Evolutionary conservation across 2,888 invertebrate genomes (phyloP), one percentile per base, ranked within the genome.

Genomic region (Lumbricus terrestris): DNA sequence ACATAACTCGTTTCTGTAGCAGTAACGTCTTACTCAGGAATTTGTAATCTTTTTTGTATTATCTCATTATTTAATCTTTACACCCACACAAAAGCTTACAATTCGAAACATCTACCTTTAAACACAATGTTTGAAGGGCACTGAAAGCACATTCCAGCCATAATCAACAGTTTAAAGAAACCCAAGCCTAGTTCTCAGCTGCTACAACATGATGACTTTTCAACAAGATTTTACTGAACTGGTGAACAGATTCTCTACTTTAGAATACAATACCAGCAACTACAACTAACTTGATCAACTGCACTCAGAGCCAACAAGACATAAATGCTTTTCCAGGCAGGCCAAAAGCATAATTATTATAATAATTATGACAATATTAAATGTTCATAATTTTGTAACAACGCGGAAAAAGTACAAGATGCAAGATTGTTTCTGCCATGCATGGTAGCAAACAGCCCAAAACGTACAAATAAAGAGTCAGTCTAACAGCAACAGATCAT

Each of bases 351-450:
- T 69, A 69, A 69, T 69, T 69, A n/a, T 69, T n/a, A 69, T n/a
- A 69, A 69, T 69, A n/a, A 69, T n/a, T 16, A 47, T n/a, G n/a
- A 69, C n/a, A n/a, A 69, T 69, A 69, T 13, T 54, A 54, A 47
- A 54, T 69, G 69, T n/a, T 69, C 69, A 69, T 69, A 69, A 69
- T 69, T 69, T 69, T 69, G 4, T 69, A 69, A 69, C 69, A n/a
- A 69, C 69, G n/a, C 6, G 29, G 69, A 69, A n/a, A n/a, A 69
- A 29, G 69, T 69, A 69, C 69, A 69, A 69, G n/a, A 69, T 69
- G 69, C 69, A n/a, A 69, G 69, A 69, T 69, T 69, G 69, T 69
- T 69, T 69, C 69, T 69, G 69, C 69, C 69, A 69, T 69, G 69
- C 69, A n/a, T 69, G n/a, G 29, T 29, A 69, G 69, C 69, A 69